Base-by-base conservation (phyloP, 2,888 invertebrate genomes). In the Apodemia duryi region DNA sequence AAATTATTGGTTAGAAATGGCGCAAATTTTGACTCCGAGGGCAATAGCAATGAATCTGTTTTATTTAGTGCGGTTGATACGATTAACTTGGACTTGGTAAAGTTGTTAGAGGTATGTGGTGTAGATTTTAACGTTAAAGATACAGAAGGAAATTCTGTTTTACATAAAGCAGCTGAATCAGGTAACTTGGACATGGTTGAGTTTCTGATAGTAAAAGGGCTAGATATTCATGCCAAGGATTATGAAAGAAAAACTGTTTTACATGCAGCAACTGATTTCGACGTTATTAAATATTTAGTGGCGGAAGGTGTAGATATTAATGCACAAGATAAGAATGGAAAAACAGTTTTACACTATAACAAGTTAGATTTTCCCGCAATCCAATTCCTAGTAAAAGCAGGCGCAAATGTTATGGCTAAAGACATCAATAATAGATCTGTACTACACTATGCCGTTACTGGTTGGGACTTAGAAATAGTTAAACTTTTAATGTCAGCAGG, bases 211-310 rank as follows among this genome's bases (percentile, higher is more conserved):
- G 54, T 9, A 4, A 54, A 54, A 28, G 41, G 62, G 21, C 28
- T 49, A 13, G 62, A 62, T 6, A 43, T 62, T 43, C 28, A 28
- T 49, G 29, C 46, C 13, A 62, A 49, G 28, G 62, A 62, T 46
- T 11, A 46, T 21, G 10, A 62, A 29, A 46, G 28, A 10, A 29
- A 13, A 21, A 43, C 62, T 43, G 41, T 43, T 43, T 43, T 62
- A 62, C 43, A 62, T 13, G 28, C 28, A 28, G 62, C 62, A 6
- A n/a, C 62, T 46, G 46, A 62, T 21, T 62, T 41, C 13, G 11
- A 10, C 3, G 13, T 62, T 29, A 46, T 62, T 21, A 29, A 62
- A 46, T 62, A 46, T 46, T 49, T 62, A 21, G 46, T 62, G 1
- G 62, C 6, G 6, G 28, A 49, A 9, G 62, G 62, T 46, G 62